Base-by-base conservation (phyloP, 2,113 vertebrate genomes). In the Heterochromis multidens region DNA sequence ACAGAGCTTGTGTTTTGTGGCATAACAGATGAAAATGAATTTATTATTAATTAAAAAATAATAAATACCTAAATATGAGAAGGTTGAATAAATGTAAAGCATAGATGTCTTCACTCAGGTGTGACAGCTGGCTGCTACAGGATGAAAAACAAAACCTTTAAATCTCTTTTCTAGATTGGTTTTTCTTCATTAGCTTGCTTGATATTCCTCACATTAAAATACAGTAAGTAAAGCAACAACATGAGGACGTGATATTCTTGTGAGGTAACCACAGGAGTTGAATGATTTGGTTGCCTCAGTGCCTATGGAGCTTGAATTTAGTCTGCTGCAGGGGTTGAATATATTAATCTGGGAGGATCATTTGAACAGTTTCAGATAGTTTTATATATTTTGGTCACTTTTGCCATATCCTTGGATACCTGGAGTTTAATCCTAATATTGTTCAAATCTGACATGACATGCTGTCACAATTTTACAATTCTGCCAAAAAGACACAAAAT, bases 401-500 rank as follows among this genome's bases (percentile, higher is more conserved):
- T 37, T 79, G 62, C 16, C 27, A 67, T 33, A 79, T 80, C 79
- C 74, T 70, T 43, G 63, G 46, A 84, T 46, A 80, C 76, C 49
- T 74, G 52, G 14, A 59, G 54, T 62, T 85, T 81, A 87, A 83
- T 49, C 62, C 77, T 79, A 52, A 82, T 78, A 84, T 72, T 77
- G 65, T 58, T 82, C 78, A 31, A 87, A 89, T 70, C 70, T 76
- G 52, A 82, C 62, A 79, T 79, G 77, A 54, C 74, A 86, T 21
- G 29, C 16, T 74, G 88, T 77, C 60, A 54, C 23, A 3, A 57
- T 87, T 88, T 77, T 14, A 65, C 49, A 76, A 56, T 78, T 37
- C 23, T 0, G 1, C 23, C 33, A 80, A 89, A 85, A 84, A 25
- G 80, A 79, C 58, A 89, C 14, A 54, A 70, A 57, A 72, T 70